phyloP scores from a whole-genome alignment of 2,797 vertebrate species.

The Rhincodon typus region DNA sequence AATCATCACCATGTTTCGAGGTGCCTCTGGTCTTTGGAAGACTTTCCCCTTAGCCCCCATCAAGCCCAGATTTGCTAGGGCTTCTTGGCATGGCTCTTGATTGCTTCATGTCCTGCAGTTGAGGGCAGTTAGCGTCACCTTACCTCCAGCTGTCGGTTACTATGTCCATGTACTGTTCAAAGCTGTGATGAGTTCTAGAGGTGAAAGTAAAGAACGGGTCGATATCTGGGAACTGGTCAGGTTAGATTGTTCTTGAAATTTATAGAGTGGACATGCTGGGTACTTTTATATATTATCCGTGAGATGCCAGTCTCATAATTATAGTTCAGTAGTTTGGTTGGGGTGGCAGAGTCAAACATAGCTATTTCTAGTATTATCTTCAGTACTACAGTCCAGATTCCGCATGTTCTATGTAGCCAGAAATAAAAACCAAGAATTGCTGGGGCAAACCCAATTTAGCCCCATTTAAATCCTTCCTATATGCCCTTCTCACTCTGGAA shows the following conservation, averaged over 20 bases:
- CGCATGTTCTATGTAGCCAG: background rate
- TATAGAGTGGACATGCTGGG: background rate
- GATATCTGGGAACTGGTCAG: background rate
- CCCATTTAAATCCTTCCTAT: background rate
- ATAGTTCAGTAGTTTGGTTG: background rate
- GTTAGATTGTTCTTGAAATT: background rate
- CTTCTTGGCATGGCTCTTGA: background rate
- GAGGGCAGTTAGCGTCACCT: background rate
- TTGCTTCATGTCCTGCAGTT: background rate
- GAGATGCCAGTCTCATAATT: background rate
- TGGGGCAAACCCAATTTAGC: no score
- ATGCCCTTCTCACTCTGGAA: background rate
- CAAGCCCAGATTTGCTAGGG: background rate
- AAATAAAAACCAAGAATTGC: no score
- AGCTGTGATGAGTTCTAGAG: background rate
- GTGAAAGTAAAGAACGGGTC: background rate
- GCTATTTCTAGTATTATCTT: background rate
- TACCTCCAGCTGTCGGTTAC: background rate
- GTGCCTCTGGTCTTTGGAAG: background rate
- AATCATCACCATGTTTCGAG: background rate
- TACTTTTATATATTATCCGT: background rate
- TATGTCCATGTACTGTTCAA: background rate
- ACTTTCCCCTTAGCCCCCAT: background rate
- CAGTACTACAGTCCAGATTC: background rate
- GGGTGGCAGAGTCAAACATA: no score